phyloP scores from a whole-genome alignment of 2,113 vertebrate species.

The Chlamydotis undulata region DNA sequence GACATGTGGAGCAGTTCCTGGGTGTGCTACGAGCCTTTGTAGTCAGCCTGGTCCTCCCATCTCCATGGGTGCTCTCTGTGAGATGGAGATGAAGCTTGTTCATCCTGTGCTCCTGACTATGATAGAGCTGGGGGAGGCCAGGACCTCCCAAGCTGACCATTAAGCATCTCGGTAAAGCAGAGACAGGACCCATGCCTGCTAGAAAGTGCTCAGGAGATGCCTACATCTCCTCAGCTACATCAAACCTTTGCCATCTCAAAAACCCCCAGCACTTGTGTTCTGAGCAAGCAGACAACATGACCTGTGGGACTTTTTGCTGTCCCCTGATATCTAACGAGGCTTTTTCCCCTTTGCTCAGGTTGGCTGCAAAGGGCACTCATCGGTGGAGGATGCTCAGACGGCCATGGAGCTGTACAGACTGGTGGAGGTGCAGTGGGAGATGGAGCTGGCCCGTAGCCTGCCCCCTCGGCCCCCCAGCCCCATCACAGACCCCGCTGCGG shows the following conservation, averaged over 20 bases:
- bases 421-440: constrained; percentile 89
- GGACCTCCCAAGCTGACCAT: background rate
- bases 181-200: background rate
- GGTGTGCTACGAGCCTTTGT: background rate
- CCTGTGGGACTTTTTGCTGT: background rate
- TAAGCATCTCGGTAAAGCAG: background rate
- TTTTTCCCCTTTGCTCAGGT: constrained; percentile 67
- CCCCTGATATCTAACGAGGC: fast-evolving
- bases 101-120: background rate
- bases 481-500: constrained; percentile 22
- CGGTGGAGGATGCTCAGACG: constrained; percentile 88
- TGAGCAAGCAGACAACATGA: fast-evolving
- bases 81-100: background rate
- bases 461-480: background rate
- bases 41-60: background rate
- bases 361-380: constrained; percentile 85
- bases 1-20: background rate
- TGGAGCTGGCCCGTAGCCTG: constrained; percentile 48
- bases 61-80: background rate
- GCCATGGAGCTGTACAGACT: constrained; percentile 94
- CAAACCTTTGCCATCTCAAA: background rate
- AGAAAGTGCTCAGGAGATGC: background rate
- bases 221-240: background rate
- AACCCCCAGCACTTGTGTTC: background rate
- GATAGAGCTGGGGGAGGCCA: background rate